Evolutionary conservation across 2,888 invertebrate species (phyloP).

Genomic region (Sisyra terminalis): DNA sequence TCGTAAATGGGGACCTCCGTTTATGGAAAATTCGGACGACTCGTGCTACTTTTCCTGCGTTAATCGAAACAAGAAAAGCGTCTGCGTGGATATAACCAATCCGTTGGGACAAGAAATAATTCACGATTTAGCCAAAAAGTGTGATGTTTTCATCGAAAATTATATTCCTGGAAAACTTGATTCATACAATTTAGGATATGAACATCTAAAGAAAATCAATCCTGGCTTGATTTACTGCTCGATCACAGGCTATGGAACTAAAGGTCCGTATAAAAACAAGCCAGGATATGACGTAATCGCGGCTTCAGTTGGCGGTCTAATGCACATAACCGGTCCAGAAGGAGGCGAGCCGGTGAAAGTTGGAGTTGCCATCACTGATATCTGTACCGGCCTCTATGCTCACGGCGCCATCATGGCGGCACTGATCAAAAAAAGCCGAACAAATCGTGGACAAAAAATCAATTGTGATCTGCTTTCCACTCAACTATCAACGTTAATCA

Average conservation of each 20-base stretch:
- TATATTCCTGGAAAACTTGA: conserved; percentile 82
- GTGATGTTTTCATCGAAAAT: conserved; percentile 87
- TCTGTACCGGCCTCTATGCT: conserved; percentile 86
- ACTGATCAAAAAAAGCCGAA: conserved; percentile 55
- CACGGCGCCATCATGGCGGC: conserved; percentile 92
- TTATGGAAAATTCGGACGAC: conserved; percentile 41
- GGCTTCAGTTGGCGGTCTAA: conserved; percentile 77
- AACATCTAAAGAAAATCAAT: conserved; percentile 46
- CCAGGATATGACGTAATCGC: conserved; percentile 97
- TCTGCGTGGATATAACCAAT: conserved; percentile 70
- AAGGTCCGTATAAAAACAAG: conserved; percentile 68
- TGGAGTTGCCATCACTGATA: conserved; percentile 84
- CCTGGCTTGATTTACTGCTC: conserved; percentile 85
- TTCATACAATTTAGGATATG: conserved; percentile 62
- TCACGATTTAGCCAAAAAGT: conserved; percentile 52
- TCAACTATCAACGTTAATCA: conserved; percentile 76
- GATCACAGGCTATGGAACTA: conserved; percentile 78
- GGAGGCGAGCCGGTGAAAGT: conserved; percentile 77
- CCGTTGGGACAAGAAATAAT: conserved; percentile 44
- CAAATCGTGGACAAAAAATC: conserved; percentile 78
- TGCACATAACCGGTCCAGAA: conserved; percentile 76
- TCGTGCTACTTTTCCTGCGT: conserved; percentile 72
- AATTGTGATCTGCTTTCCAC: conserved; percentile 89
- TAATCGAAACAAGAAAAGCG: conserved; percentile 89
- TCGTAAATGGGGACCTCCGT: conserved; percentile 88